phyloP scores from a whole-genome alignment of 2,888 invertebrate genomes.

The Tipula unca region DNA sequence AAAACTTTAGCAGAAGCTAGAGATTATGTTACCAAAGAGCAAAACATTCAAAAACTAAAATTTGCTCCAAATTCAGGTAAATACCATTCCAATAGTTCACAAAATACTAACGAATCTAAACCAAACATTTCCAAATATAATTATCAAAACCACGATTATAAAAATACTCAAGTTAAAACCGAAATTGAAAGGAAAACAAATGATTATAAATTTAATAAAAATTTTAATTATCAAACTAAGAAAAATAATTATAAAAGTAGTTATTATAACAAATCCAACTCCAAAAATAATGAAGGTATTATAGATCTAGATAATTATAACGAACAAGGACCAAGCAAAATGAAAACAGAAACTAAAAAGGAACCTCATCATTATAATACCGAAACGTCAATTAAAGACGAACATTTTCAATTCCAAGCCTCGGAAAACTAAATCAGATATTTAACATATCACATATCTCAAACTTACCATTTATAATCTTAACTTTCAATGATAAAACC shows the following conservation, averaged over 20 bases:
- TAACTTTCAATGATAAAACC: neutral
- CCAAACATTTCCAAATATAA: too few relatives aligned
- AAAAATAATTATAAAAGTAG: too few relatives aligned
- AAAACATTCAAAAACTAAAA: neutral
- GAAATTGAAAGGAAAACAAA: too few relatives aligned
- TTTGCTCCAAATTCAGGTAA: too few relatives aligned
- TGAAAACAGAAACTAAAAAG: neutral
- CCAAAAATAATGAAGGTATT: too few relatives aligned
- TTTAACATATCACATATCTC: neutral
- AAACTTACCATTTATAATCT: neutral
- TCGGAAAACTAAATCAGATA: neutral
- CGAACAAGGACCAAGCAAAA: neutral
- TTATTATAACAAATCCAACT: too few relatives aligned
- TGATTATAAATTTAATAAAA: too few relatives aligned
- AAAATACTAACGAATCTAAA: too few relatives aligned
- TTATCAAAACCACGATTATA: too few relatives aligned
- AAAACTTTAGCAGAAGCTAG: neutral
- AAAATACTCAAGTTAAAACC: too few relatives aligned
- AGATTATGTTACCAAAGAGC: neutral
- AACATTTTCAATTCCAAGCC: neutral
- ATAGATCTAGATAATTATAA: too few relatives aligned
- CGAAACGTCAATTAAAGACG: neutral
- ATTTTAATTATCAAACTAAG: too few relatives aligned
- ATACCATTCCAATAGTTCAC: neutral
- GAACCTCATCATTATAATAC: neutral